A percentile compares a stretch with the other conserved stretches of the same genome.
phyloP scores from a whole-genome alignment of 2,888 invertebrate genomes.

The Erynnis tages region DNA sequence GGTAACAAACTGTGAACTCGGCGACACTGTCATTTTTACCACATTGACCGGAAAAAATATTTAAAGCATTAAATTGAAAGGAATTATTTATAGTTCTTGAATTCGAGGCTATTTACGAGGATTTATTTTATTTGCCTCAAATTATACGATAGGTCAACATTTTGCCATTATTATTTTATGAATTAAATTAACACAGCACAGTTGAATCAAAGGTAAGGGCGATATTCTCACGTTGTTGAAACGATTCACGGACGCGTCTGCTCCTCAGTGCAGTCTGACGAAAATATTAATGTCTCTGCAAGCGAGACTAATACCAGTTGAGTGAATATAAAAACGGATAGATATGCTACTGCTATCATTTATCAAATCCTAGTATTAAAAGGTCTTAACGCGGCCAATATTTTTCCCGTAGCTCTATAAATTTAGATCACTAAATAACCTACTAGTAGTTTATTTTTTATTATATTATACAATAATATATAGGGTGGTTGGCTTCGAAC shows the following conservation, averaged over 20 bases:
- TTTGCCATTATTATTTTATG: background rate
- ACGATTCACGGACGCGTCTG: slow-evolving; percentile 41
- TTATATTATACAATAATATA: too few species aligned
- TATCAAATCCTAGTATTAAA: slow-evolving; percentile 15
- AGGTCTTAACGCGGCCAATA: background rate
- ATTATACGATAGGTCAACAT: background rate
- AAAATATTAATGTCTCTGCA: slow-evolving; percentile 41
- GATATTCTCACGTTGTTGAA: background rate
- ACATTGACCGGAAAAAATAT: background rate
- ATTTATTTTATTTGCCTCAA: background rate
- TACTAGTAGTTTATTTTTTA: too few species aligned
- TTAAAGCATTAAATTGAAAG: background rate
- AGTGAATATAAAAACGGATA: slow-evolving; percentile 12
- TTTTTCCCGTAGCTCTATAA: background rate
- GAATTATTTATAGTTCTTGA: too few species aligned
- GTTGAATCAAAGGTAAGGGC: background rate
- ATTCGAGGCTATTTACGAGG: too few species aligned
- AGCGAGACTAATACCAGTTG: slow-evolving; percentile 7
- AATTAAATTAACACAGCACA: background rate
- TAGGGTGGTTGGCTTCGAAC: too few species aligned
- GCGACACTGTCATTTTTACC: slow-evolving; percentile 37
- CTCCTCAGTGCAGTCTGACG: slow-evolving; percentile 37
- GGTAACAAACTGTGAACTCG: slow-evolving; percentile 39
- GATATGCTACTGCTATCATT: slow-evolving; percentile 27
- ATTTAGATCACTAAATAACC: too few species aligned